Percentiles rank a stretch among this genome's conserved stretches.
phyloP scores from a whole-genome alignment of 2,113 vertebrate species.

The Zosterops pallidus region DNA sequence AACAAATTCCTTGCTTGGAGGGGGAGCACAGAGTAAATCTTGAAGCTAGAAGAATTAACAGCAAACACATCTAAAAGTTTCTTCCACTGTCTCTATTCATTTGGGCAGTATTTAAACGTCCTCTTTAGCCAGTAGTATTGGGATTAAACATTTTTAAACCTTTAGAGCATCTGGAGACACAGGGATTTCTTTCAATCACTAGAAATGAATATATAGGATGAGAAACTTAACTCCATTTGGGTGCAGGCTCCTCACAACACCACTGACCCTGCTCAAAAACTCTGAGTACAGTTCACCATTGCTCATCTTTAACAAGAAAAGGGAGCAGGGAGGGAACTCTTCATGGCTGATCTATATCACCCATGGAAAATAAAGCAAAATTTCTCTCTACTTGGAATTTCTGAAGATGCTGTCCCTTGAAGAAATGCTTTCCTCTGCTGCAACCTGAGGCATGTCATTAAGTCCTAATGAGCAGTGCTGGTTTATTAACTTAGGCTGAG shows the following conservation, averaged over 20 bases:
- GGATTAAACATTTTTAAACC: background rate
- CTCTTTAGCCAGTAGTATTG: background rate
- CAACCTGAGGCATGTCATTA: background rate
- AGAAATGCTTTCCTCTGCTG: background rate
- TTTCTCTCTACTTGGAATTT: background rate
- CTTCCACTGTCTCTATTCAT: background rate
- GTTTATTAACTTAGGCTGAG: background rate
- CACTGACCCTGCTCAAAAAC: background rate
- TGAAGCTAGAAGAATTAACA: background rate
- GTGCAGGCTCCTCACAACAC: background rate
- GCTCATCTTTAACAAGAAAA: background rate
- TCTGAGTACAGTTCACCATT: background rate
- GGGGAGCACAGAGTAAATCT: rapidly evolving
- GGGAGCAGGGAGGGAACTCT: background rate
- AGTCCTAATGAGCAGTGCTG: background rate
- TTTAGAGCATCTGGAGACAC: background rate
- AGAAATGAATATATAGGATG: rapidly evolving
- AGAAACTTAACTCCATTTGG: background rate
- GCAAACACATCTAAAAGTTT: rapidly evolving
- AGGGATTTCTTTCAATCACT: background rate
- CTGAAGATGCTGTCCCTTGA: background rate
- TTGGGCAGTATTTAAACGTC: background rate
- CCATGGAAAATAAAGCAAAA: rapidly evolving
- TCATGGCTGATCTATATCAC: background rate
- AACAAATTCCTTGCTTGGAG: background rate